phyloP scores from a whole-genome alignment of 2,113 vertebrate genomes.

The Vidua chalybeata region DNA sequence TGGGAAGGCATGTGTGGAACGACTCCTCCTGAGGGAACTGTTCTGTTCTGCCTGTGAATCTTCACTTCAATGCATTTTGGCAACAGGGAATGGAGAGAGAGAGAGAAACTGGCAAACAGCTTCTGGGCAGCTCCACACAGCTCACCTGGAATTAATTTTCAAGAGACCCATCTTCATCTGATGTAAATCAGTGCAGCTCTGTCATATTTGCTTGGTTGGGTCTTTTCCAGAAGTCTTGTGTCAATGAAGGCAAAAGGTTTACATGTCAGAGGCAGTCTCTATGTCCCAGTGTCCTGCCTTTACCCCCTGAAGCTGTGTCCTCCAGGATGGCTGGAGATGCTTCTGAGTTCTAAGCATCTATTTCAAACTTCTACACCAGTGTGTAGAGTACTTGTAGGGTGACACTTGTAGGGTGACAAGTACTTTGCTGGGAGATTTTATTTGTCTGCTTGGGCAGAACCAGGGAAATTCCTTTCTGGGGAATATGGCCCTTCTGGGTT shows the following conservation, averaged over 20 bases:
- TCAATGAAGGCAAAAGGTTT: background rate
- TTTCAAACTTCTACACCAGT: background rate
- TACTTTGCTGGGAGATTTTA: background rate
- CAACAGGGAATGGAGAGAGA: background rate
- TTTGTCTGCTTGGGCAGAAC: background rate
- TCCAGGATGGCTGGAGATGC: background rate
- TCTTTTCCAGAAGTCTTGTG: background rate
- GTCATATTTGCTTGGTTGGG: background rate
- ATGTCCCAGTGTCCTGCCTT: background rate
- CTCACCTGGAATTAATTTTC: conserved; percentile 40
- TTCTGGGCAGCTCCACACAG: background rate
- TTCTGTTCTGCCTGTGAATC: background rate
- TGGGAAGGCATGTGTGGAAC: conserved; percentile 43
- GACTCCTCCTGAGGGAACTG: background rate
- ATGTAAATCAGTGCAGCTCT: background rate
- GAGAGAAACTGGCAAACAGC: background rate
- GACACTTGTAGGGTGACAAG: background rate
- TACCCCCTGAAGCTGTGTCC: background rate
- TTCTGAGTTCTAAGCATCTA: background rate
- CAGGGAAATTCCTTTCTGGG: conserved; percentile 5
- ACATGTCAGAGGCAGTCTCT: background rate
- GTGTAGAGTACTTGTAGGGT: no score
- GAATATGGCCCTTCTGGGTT: background rate
- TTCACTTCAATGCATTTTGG: conserved; percentile 18
- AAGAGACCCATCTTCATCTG: background rate